Conservation (phyloP, 92 coral and sea anemone species). For the Muricea muricata region DNA sequence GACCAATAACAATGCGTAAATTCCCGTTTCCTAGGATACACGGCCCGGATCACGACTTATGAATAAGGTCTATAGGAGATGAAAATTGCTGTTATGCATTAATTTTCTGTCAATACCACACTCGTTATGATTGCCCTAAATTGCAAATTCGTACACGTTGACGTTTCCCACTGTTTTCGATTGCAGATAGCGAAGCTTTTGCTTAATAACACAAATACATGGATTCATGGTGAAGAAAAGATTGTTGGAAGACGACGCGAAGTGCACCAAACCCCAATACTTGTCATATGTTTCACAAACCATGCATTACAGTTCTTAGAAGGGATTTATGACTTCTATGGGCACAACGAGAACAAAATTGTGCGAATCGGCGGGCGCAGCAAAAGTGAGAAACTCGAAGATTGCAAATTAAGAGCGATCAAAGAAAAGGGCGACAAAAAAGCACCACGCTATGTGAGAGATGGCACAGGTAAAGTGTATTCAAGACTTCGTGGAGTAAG, state of each 20-base stretch:
- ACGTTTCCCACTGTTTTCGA: no score
- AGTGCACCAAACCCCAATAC: conserved; percentile 63
- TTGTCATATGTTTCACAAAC: conserved; percentile 93
- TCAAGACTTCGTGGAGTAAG: background rate
- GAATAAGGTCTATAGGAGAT: no score
- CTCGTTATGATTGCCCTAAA: no score
- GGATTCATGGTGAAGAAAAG: conserved; percentile 78
- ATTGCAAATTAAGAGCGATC: conserved; percentile 67
- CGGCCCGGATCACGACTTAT: no score
- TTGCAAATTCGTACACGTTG: no score
- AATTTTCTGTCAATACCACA: no score
- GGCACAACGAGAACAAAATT: conserved; percentile 77
- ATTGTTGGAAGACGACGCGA: conserved; percentile 24
- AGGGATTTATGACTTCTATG: conserved; percentile 86
- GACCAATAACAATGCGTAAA: no score
- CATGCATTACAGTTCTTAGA: conserved; percentile 96
- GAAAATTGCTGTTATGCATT: no score
- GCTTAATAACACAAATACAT: conserved; percentile 80
- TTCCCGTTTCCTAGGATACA: no score
- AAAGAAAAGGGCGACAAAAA: conserved; percentile 66
- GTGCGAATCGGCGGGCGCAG: conserved; percentile 94
- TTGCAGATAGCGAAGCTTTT: conserved; percentile 89
- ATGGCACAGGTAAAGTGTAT: conserved; percentile 6
- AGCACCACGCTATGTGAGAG: background rate
- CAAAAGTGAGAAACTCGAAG: conserved; percentile 75